phyloP scores from a whole-genome alignment of 2,113 vertebrate genomes.

The Eurystomus gularis region DNA sequence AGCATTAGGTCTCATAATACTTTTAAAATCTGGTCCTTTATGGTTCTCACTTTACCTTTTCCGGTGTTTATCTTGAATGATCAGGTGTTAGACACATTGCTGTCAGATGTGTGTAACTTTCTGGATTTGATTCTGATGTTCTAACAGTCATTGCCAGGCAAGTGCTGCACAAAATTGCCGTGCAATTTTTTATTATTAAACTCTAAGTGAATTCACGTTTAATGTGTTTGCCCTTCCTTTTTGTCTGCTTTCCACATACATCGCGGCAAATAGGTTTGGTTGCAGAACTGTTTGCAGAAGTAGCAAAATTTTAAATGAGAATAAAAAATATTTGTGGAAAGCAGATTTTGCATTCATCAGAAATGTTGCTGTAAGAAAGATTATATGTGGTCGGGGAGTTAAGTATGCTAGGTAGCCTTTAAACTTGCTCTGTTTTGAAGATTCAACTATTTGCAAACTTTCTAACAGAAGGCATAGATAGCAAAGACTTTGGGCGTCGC shows the following conservation, averaged over 20 bases:
- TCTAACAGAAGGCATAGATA: not conserved
- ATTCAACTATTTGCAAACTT: not conserved
- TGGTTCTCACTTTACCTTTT: not conserved
- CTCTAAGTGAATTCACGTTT: not conserved
- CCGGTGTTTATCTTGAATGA: not conserved
- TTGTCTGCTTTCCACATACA: not conserved
- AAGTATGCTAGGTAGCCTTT: not conserved
- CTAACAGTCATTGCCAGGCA: not conserved
- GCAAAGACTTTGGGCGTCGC: not conserved
- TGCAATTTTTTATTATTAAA: not conserved
- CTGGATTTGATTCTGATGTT: not conserved
- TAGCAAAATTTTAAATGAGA: not conserved
- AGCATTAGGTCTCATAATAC: not conserved
- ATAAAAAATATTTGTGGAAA: not conserved
- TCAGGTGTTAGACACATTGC: not conserved
- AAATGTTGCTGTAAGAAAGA: not conserved
- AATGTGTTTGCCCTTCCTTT: not conserved
- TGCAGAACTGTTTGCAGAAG: not conserved
- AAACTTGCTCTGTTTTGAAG: not conserved
- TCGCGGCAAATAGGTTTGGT: not conserved
- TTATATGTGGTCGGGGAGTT: not conserved
- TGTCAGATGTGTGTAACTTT: not conserved
- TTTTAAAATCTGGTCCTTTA: not conserved
- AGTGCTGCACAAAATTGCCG: not conserved
- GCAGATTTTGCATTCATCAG: not conserved